Percentiles rank a stretch among this genome's conserved stretches.
Evolutionary conservation across 1,140 invertebrate species (phyloP).

Genomic region (Brachionus angularis): DNA sequence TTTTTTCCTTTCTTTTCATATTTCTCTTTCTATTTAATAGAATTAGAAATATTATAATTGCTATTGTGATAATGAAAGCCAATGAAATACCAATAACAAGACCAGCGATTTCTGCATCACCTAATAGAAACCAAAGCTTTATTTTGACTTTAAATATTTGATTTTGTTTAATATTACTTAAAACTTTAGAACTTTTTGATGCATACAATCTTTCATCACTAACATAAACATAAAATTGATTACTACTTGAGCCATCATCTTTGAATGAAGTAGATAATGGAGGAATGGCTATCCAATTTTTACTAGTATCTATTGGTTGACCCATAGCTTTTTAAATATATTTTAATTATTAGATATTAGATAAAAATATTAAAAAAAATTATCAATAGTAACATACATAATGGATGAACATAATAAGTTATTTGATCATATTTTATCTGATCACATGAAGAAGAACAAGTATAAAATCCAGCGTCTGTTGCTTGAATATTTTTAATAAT

Average conservation of each 20-base stretch:
- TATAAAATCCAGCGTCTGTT: conserved; percentile 40
- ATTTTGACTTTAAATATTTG: background rate
- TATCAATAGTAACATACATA: background rate
- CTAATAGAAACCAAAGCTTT: background rate
- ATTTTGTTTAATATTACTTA: background rate
- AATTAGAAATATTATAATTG: conserved; percentile 8
- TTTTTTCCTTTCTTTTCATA: background rate
- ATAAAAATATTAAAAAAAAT: background rate
- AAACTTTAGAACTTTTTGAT: background rate
- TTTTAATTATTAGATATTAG: background rate
- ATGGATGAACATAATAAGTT: conserved; percentile 10
- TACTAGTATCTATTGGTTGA: conserved; percentile 4
- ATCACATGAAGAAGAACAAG: conserved; percentile 1
- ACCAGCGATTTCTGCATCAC: conserved; percentile 34
- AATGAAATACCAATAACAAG: conserved; percentile 32
- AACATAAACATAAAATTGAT: conserved; percentile 3
- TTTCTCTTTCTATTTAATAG: background rate
- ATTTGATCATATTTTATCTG: conserved; percentile 36
- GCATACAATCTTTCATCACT: conserved; percentile 32
- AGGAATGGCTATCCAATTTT: conserved; percentile 22
- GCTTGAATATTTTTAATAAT: conserved; percentile 25
- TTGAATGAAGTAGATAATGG: background rate
- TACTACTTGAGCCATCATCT: background rate
- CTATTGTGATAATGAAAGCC: conserved; percentile 8
- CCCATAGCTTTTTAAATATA: background rate